Evolutionary conservation across 2,797 vertebrate species (phyloP), one percentile per base, ranked within the genome.

Genomic region (Parauchenoglanis ngamensis): DNA sequence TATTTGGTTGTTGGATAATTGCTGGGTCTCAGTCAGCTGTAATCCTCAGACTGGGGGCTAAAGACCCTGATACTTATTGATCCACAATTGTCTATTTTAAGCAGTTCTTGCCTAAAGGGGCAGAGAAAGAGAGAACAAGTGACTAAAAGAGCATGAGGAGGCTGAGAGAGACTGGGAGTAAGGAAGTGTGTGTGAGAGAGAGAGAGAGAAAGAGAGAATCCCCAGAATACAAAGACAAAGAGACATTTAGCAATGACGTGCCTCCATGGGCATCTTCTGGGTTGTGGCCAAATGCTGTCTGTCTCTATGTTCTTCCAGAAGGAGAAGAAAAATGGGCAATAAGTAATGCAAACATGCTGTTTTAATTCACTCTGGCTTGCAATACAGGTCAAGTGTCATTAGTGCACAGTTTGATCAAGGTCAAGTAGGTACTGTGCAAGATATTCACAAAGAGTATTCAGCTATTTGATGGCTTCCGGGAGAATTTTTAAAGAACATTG

Each of bases 41-140:
- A 86, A 70, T 86, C 83, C 83, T 85, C 75, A 85, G 76, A 84
- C 81, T 82, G 75, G 46, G 63, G 68, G 57, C 88, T 82, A 82
- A 86, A 89, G 93, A 92, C 93, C 92, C 88, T 91, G 92, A 94
- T 94, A 94, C 93, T 92, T 94, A 95, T 95, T 95, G 95, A 96
- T 95, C 92, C 61, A 83, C 88, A 90, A 89, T 91, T 93, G 87
- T 91, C 92, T 95, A 95, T 95, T 95, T 95, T 92, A 92, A 92
- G 93, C 92, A 87, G 89, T 91, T 90, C 90, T 92, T 91, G 81
- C 87, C 40, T 67, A 40, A 76, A 88, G 83, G 75, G n/a, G 44
- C 61, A 79, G 89, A 93, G 81, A 68, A 54, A 82, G 13, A 83
- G 17, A 31, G 81, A 83, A 83, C 63, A 68, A 83, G 28, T 54